Evolutionary conservation across 30 jellyfish, hydroid and myxozoan species (phyloP).

Genomic region (Turritopsis dohrnii): DNA sequence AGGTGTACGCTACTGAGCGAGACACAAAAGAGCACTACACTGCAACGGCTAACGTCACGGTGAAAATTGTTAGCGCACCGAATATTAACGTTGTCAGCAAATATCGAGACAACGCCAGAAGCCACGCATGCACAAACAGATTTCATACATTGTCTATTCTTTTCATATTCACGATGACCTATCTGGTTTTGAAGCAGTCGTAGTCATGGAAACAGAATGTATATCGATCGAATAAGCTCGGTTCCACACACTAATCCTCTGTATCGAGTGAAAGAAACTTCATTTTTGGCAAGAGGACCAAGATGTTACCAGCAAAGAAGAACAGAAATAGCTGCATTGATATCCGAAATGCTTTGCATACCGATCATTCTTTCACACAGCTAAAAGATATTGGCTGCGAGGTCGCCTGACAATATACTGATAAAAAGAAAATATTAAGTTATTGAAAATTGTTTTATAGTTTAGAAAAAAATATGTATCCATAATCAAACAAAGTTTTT

Average conservation of each 20-base stretch:
- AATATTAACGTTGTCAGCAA: not conserved
- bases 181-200: not conserved
- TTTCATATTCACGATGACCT: not conserved
- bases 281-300: not conserved
- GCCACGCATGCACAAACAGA: not conserved
- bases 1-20: conserved; percentile 32
- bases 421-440: not conserved
- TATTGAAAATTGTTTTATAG: not conserved
- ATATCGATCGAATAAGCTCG: not conserved
- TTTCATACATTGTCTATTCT: not conserved
- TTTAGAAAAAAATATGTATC: not conserved
- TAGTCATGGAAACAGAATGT: not conserved
- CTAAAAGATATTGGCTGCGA: not conserved
- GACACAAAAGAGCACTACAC: conserved; percentile 14
- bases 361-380: not conserved
- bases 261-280: not conserved
- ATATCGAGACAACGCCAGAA: not conserved
- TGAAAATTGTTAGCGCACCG: conserved; percentile 2
- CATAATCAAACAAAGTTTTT: not conserved
- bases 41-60: conserved; percentile 23
- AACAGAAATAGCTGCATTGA: not conserved
- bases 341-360: no score
- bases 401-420: not conserved
- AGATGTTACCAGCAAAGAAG: not conserved
- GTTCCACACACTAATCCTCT: not conserved